Conservation (phyloP, 1,140 invertebrate species). For the Drosophila sucinea region DNA sequence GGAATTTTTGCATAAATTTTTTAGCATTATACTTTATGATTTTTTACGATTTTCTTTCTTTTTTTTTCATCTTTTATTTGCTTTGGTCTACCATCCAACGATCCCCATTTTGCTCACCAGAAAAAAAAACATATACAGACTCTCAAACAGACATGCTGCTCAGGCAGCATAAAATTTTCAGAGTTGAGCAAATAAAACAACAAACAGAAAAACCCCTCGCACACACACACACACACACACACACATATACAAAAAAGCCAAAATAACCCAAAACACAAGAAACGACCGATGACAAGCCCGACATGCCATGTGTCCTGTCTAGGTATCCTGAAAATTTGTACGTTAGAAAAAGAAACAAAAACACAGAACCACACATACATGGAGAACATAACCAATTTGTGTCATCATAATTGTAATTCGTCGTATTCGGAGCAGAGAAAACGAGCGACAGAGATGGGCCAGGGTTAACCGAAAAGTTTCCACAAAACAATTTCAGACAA, state of each 20-base stretch:
- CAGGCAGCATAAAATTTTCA: slow-evolving; percentile 46
- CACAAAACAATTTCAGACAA: neutral
- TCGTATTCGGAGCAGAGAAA: slow-evolving; percentile 29
- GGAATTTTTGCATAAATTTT: slow-evolving; percentile 70
- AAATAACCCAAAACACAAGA: slow-evolving; percentile 32
- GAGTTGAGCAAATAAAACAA: slow-evolving; percentile 52
- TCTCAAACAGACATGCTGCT: slow-evolving; percentile 29
- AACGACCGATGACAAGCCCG: slow-evolving; percentile 60
- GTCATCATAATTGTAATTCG: slow-evolving; percentile 79
- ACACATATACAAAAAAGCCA: slow-evolving; percentile 5
- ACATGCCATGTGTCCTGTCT: slow-evolving; percentile 67
- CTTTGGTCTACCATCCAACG: slow-evolving; percentile 33
- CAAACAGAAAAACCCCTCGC: slow-evolving; percentile 10
- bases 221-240: slow-evolving; percentile 15
- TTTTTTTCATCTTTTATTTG: slow-evolving; percentile 54
- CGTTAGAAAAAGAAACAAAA: slow-evolving; percentile 36
- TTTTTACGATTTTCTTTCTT: slow-evolving; percentile 72
- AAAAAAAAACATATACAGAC: slow-evolving; percentile 31
- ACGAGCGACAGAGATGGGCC: neutral
- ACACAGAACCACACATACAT: slow-evolving; percentile 32
- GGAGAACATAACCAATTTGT: slow-evolving; percentile 78
- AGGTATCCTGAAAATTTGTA: slow-evolving; percentile 64
- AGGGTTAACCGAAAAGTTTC: neutral
- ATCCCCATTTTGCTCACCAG: neutral
- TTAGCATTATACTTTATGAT: slow-evolving; percentile 72